Percentiles rank a stretch among this genome's conserved stretches.
phyloP scores from a whole-genome alignment of 2,888 invertebrate species.

The Uloborus plumipes region DNA sequence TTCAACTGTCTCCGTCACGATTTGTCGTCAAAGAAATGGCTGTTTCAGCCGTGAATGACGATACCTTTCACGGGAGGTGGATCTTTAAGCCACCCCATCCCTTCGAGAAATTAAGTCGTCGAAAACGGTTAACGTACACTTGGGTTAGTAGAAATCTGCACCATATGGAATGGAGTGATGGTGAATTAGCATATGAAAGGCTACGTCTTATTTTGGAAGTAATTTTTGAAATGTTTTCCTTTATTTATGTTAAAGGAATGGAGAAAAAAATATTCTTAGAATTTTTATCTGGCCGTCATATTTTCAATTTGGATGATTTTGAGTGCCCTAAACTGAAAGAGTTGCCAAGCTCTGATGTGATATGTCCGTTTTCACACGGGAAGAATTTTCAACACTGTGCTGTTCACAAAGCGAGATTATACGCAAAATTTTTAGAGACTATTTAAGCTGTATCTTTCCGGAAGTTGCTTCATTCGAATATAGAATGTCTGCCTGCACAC shows the following conservation, averaged over 20 bases:
- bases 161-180: not conserved
- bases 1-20: too few species aligned
- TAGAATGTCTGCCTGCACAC: not conserved
- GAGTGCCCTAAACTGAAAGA: not conserved
- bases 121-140: not conserved
- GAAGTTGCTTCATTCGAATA: not conserved
- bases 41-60: not conserved
- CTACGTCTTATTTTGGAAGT: not conserved
- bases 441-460: not conserved
- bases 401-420: constrained; percentile 2
- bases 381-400: not conserved
- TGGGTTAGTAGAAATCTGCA: constrained; percentile 1
- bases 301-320: not conserved
- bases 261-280: not conserved
- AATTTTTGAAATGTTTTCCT: not conserved
- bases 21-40: constrained; percentile 3
- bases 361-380: not conserved
- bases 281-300: not conserved
- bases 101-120: not conserved
- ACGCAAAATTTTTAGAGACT: not conserved
- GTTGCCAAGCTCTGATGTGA: not conserved
- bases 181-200: constrained; percentile 6
- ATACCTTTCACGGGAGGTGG: not conserved
- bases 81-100: not conserved
- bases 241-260: constrained; percentile 6